Evolutionary conservation across 2,888 invertebrate genomes (phyloP), one percentile per base, ranked within the genome.

Genomic region (Phalera bucephala): DNA sequence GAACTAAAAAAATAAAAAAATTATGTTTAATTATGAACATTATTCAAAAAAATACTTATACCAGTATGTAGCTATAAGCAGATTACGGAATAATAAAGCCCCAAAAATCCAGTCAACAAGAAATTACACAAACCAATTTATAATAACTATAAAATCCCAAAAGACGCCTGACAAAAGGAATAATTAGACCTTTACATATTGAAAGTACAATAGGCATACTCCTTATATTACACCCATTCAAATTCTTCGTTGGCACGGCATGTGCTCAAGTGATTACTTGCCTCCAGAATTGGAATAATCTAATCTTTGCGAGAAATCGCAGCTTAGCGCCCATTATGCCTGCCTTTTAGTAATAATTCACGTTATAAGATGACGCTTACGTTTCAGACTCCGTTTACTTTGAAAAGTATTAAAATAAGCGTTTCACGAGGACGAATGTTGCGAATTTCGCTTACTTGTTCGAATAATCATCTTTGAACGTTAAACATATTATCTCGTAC

Each of bases 241-340:
- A 68, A 66, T 64, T 62, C 61, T 44, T 48, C 35, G 36, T 60
- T 57, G 63, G 68, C 70, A 61, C 53, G 51, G 68, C 65, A 73
- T 76, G 73, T 71, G 74, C 63, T 64, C 65, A 72, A 79, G 75
- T 77, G 75, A 76, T 70, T 74, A 66, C 68, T 71, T 64, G 67
- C 59, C 57, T 52, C 51, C 58, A 46, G 52, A 69, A 75, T 73
- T 64, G 65, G 64, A 71, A 71, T 71, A 75, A 73, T 75, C 65
- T 71, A 70, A 80, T 78, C 71, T 69, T 61, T 54, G 53, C 48
- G 53, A 52, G 51, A 60, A 78, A 71, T 71, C 64, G 45, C 60
- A 53, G 60, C 59, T 64, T 59, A 57, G 54, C 53, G 49, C 53
- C 72, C 65, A 66, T 71, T 66, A 69, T 49, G 56, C 59, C 56